phyloP scores from a whole-genome alignment of 2,113 vertebrate species.

The Macrotus californicus region DNA sequence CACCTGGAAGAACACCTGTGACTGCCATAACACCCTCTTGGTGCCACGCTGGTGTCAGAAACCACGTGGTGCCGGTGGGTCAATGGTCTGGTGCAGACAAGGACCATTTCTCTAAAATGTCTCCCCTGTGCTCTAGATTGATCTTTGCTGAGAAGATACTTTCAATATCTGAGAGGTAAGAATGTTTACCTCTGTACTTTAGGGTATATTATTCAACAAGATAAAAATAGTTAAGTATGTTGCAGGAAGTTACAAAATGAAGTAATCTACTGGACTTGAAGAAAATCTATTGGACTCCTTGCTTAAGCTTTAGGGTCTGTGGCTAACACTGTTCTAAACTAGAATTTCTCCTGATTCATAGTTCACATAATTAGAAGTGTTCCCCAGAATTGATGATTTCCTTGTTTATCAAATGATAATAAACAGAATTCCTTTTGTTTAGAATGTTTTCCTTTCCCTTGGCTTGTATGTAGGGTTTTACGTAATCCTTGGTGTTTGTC shows the following conservation, averaged over 20 bases:
- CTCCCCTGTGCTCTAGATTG: background rate
- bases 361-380: background rate
- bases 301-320: background rate
- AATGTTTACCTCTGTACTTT: background rate
- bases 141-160: background rate
- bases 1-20: background rate
- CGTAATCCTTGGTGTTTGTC: background rate
- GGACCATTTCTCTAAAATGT: background rate
- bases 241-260: background rate
- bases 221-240: conserved; percentile 22
- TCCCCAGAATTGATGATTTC: background rate
- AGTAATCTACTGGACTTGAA: background rate
- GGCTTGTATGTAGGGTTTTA: background rate
- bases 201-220: background rate
- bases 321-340: background rate
- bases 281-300: background rate
- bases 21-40: background rate
- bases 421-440: background rate
- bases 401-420: background rate
- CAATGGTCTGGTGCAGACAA: background rate
- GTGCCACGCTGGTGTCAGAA: background rate
- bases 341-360: background rate
- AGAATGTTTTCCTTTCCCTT: background rate
- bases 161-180: background rate
- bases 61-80: background rate